Evolutionary conservation across 2,797 vertebrate genomes (phyloP).

Genomic region (Amazonetta brasiliensis): DNA sequence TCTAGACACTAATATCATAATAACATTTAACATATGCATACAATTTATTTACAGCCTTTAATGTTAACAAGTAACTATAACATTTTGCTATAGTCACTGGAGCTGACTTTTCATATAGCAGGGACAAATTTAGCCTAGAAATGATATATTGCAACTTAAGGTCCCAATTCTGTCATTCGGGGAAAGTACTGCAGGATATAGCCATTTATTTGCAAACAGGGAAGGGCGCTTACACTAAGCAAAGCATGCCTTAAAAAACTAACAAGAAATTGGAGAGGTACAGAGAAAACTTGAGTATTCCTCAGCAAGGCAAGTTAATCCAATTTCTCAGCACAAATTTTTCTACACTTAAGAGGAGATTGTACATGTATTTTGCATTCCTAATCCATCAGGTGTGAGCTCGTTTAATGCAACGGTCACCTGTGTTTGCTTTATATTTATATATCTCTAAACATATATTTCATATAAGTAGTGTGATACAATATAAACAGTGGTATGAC

Average conservation of each 20-base stretch:
- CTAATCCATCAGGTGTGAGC: constrained; percentile 4
- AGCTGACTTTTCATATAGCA: not conserved
- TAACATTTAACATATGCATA: not conserved
- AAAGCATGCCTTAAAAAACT: not conserved
- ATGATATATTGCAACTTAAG: not conserved
- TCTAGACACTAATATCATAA: not conserved
- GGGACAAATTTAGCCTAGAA: not conserved
- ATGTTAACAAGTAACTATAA: not conserved
- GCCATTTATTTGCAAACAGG: constrained; percentile 48
- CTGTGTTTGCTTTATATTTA: not conserved
- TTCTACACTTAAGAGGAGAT: constrained; percentile 12
- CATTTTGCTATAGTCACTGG: not conserved
- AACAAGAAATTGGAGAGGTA: constrained; percentile 30
- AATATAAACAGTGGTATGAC: not conserved
- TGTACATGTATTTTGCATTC: constrained; percentile 4
- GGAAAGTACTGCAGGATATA: not conserved
- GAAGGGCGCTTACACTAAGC: not conserved
- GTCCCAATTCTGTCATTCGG: not conserved
- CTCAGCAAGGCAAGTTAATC: constrained; percentile 33
- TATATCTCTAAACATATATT: not conserved
- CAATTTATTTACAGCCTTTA: not conserved
- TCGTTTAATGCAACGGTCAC: not conserved
- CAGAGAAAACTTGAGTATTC: constrained; percentile 49
- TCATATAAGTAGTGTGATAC: not conserved
- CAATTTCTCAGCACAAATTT: constrained; percentile 43